These are phyloP conservation scores for Callospermophilus lateralis DNA, from an alignment of 2,113 vertebrate genomes.

Conservation along the genomic window DNA sequence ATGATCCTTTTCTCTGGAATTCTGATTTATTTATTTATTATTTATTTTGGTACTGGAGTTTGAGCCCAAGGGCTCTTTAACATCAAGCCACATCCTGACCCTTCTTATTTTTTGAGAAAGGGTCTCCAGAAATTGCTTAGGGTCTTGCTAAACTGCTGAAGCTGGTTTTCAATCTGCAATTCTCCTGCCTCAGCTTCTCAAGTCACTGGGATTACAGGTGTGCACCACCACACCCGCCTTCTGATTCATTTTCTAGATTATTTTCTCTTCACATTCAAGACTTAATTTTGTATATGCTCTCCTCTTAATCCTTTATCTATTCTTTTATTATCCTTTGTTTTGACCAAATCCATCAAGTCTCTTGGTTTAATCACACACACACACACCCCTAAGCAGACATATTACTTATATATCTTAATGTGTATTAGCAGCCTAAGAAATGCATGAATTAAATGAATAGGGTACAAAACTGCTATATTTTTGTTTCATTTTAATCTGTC, in stretches of 20 bases:
- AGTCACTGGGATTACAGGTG: no score
- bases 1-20: slow-evolving; percentile 14
- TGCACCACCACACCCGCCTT: no score
- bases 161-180: no score
- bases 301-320: not conserved
- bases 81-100: no score
- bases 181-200: no score
- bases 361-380: not conserved
- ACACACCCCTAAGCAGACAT: not conserved
- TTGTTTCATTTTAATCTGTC: not conserved
- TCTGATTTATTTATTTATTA: not conserved
- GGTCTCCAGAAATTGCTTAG: no score
- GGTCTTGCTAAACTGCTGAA: no score
- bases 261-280: slow-evolving; percentile 26
- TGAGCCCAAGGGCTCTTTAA: no score
- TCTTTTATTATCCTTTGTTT: slow-evolving; percentile 26
- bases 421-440: not conserved
- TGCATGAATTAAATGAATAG: not conserved
- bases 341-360: not conserved
- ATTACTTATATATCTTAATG: not conserved
- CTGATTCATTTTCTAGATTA: slow-evolving; percentile 29
- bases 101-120: no score
- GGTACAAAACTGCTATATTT: not conserved
- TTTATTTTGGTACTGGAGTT: no score
- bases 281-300: not conserved